Evolutionary conservation across 64 coral and sea anemone species (phyloP).

Genomic region (Cladopsammia gracilis): DNA sequence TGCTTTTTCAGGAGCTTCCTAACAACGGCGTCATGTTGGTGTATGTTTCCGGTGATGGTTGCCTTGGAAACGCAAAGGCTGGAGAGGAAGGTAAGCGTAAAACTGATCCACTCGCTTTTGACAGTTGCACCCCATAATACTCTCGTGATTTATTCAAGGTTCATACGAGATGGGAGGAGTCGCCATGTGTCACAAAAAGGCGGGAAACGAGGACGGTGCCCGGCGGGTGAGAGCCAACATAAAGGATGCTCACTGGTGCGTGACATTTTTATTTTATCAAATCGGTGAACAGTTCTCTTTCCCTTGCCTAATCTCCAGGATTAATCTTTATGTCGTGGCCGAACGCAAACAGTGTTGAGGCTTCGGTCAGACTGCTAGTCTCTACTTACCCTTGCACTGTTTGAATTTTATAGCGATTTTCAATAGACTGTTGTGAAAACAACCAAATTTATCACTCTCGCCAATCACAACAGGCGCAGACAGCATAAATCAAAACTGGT

Average conservation of each 20-base stretch:
- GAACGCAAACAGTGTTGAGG: too few relatives aligned
- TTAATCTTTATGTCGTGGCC: too few relatives aligned
- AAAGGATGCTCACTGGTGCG: conserved; percentile 85
- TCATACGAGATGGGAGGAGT: conserved; percentile 91
- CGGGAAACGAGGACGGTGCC: conserved; percentile 35
- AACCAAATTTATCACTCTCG: too few relatives aligned
- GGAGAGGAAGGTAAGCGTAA: conserved; percentile 67
- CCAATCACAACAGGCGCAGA: too few relatives aligned
- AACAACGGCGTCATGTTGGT: conserved; percentile 91
- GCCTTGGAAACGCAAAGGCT: conserved; percentile 39
- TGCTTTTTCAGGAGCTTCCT: conserved; percentile 75
- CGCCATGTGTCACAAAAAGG: conserved; percentile 75
- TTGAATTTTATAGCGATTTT: too few relatives aligned
- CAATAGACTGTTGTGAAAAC: too few relatives aligned
- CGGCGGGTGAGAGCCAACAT: conserved; percentile 63
- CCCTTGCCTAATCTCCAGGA: too few relatives aligned
- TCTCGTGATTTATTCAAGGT: conserved; percentile 34
- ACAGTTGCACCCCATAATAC: not conserved
- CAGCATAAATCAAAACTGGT: too few relatives aligned
- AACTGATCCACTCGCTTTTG: not conserved
- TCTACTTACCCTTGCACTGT: too few relatives aligned
- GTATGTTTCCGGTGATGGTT: conserved; percentile 90
- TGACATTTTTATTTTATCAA: not conserved
- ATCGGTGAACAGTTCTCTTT: too few relatives aligned
- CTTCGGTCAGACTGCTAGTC: too few relatives aligned